Base-by-base conservation (phyloP, 2,113 vertebrate species). In the Dasyprocta punctata region DNA sequence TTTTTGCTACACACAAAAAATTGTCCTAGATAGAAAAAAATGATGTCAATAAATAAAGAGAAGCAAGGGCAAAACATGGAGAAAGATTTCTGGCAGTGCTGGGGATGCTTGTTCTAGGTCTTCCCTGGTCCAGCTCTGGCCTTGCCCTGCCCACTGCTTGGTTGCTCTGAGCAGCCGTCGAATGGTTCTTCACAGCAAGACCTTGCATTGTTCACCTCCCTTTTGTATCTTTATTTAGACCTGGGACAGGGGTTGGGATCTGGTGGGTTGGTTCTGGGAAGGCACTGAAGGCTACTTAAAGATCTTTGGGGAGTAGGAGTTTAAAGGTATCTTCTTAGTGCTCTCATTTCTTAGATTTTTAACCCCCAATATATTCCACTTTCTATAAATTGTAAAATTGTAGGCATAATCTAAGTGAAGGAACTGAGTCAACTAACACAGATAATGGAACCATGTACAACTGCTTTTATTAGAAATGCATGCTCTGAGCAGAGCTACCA, bases 1-100 rank as follows among this genome's bases (percentile, higher is more conserved):
- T 87, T 95, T 93, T 61, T 97, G 54, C 71, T 49, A 52, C 30
- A 16, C 24, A 84, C 22, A 73, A 94, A 65, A 77, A 73, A 93
- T 78, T 7, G 61, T 80, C 22, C 7, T 89, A n/a, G 20, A 38
- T 86, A 86, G 44, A 84, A 47, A 91, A 69, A 38, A 90, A 56
- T 47, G 22, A 38, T 78, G 30, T 36, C 58, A 88, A 90, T 65
- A 89, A 73, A 67, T 14, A 33, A 78, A 86, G 41, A 92, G n/a
- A 80, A 54, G 1, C 3, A 77, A 47, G 28, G 20, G 7, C 7
- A 44, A 54, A 56, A 77, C 30, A 58, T 60, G 52, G 56, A 92
- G 47, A 69, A 19, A 2, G 14, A n/a, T 65, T 97, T 19, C 63
- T 85, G 26, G 41, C 1, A 28, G 47, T 47, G 54, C 24, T 47